phyloP scores from a whole-genome alignment of 2,888 invertebrate genomes.

The Calameuta idolon region DNA sequence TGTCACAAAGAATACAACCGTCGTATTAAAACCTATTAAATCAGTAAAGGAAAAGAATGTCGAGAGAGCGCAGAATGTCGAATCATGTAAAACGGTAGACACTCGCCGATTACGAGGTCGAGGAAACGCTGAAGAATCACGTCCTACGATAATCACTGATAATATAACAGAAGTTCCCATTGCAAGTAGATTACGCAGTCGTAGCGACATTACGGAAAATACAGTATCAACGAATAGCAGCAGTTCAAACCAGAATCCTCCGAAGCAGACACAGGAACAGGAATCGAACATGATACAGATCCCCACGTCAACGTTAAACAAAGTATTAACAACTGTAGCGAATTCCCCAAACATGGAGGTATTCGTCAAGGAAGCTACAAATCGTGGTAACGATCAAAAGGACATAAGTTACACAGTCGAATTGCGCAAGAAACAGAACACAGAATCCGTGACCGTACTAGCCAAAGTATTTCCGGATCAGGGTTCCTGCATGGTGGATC shows the following conservation, averaged over 20 bases:
- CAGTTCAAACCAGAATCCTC: background rate
- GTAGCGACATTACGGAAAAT: constrained; percentile 28
- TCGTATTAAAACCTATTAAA: background rate
- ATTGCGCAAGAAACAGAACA: constrained; percentile 53
- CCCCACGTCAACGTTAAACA: constrained; percentile 60
- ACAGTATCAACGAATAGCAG: background rate
- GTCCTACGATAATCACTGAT: constrained; percentile 6
- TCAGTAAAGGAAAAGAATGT: background rate
- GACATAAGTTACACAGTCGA: constrained; percentile 64
- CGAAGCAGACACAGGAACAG: constrained; percentile 26
- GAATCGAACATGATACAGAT: constrained; percentile 57
- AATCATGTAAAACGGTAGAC: background rate
- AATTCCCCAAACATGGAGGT: constrained; percentile 59
- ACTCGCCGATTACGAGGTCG: background rate
- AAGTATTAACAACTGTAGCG: constrained; percentile 58
- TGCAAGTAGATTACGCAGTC: constrained; percentile 55
- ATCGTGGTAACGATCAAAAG: constrained; percentile 52
- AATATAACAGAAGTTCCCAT: constrained; percentile 43
- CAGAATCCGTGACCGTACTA: constrained; percentile 46
- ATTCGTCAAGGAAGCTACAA: constrained; percentile 60
- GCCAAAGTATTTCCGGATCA: constrained; percentile 64
- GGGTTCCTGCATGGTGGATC: constrained; percentile 61
- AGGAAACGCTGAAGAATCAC: background rate
- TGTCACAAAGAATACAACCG: background rate
- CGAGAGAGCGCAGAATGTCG: background rate